Evolutionary conservation across 2,797 vertebrate species (phyloP).

Genomic region (Ctenochaetus hawaiiensis): DNA sequence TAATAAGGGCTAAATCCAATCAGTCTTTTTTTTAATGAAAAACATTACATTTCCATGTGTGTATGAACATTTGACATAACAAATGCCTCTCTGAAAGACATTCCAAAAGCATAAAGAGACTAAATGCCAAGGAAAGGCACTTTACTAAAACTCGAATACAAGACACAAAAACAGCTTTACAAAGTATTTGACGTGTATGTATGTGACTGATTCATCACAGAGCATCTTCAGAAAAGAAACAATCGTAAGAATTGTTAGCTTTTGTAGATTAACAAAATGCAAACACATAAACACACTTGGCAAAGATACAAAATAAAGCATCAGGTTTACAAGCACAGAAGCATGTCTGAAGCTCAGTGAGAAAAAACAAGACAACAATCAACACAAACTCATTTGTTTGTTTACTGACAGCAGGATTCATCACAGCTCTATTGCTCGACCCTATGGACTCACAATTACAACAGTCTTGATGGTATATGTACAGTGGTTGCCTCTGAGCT

Average conservation of each 20-base stretch:
- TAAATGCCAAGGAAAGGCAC: constrained; percentile 77
- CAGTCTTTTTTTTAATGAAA: constrained; percentile 73
- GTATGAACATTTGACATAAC: constrained; percentile 61
- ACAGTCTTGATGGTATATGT: constrained; percentile 69
- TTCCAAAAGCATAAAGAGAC: constrained; percentile 64
- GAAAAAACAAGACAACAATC: constrained; percentile 48
- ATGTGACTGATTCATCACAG: constrained; percentile 18
- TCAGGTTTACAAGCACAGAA: constrained; percentile 57
- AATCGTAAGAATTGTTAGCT: constrained; percentile 23
- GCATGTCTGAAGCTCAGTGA: constrained; percentile 51
- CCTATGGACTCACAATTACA: constrained; percentile 56
- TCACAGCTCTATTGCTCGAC: constrained; percentile 58
- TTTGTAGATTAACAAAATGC: constrained; percentile 59
- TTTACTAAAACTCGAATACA: constrained; percentile 76
- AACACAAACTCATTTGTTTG: constrained; percentile 45
- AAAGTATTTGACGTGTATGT: constrained; percentile 31
- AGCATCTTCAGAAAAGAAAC: constrained; percentile 34
- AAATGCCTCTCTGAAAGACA: constrained; percentile 63
- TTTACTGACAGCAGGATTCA: constrained; percentile 49
- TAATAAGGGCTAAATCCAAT: constrained; percentile 2
- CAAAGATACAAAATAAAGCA: constrained; percentile 51
- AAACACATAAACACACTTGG: constrained; percentile 61
- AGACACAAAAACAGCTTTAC: constrained; percentile 59
- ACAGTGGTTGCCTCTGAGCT: constrained; percentile 61
- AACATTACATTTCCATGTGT: constrained; percentile 60